Percentiles rank a stretch among this genome's conserved stretches.
These are phyloP conservation scores for Champsocephalus esox DNA, from an alignment of 2,797 vertebrate species.

Conservation along the genomic window DNA sequence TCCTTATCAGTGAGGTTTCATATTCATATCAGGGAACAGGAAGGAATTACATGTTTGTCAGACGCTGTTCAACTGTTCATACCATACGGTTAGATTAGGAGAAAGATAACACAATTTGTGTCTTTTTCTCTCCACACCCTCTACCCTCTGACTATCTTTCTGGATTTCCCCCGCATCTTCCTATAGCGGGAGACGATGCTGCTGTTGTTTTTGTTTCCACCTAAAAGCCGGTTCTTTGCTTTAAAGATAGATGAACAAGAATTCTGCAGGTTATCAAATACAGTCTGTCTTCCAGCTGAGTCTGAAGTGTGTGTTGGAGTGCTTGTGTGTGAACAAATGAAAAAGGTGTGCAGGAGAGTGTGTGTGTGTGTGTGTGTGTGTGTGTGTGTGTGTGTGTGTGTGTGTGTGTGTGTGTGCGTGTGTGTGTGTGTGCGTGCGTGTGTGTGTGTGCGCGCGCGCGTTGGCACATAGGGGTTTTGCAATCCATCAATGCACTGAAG, in stretches of 20 bases:
- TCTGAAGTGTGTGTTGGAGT: constrained; percentile 1
- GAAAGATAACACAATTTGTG: constrained; percentile 53
- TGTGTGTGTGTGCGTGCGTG: not conserved
- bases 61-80: constrained; percentile 54
- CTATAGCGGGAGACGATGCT: constrained; percentile 3
- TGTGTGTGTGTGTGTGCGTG: constrained; percentile 16
- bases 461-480: constrained; percentile 32
- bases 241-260: constrained; percentile 29
- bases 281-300: constrained; percentile 53
- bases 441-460: not conserved
- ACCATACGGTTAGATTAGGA: constrained; percentile 42
- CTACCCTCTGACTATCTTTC: constrained; percentile 21
- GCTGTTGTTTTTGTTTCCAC: constrained; percentile 32
- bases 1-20: constrained; percentile 20
- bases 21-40: constrained; percentile 35
- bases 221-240: constrained; percentile 41
- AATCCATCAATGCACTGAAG: constrained; percentile 43
- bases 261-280: constrained; percentile 37
- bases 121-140: constrained; percentile 24
- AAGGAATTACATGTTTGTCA: constrained; percentile 34
- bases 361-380: not conserved
- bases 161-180: constrained; percentile 20
- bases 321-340: not conserved
- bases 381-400: not conserved
- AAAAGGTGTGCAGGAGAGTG: too few species aligned